Percentiles rank a stretch among this genome's conserved stretches.
Conservation (phyloP, 2,113 vertebrate species). For the Ovibos moschatus region DNA sequence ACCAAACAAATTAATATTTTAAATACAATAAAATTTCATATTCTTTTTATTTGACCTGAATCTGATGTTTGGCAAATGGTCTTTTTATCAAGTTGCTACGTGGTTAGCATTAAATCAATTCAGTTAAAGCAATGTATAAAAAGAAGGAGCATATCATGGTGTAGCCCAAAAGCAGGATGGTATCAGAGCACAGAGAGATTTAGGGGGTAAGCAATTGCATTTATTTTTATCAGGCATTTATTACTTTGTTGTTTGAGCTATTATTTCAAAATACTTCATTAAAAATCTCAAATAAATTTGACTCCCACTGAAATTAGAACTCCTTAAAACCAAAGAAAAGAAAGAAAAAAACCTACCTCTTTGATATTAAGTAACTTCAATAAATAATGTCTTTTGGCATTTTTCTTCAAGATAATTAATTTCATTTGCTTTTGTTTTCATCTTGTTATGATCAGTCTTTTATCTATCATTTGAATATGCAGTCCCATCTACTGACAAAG, state of each 20-base stretch:
- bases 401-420: conserved; percentile 6
- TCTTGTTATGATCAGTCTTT: not conserved
- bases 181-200: not conserved
- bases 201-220: not conserved
- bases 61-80: not conserved
- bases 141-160: not conserved
- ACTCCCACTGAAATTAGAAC: not conserved
- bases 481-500: not conserved
- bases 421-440: conserved; percentile 36
- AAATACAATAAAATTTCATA: not conserved
- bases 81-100: not conserved
- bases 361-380: not conserved
- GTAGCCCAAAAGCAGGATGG: not conserved
- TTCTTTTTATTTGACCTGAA: not conserved
- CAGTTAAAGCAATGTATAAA: not conserved
- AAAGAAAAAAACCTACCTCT: not conserved
- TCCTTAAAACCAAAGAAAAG: not conserved
- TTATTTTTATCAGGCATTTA: not conserved
- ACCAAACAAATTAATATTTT: not conserved
- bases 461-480: not conserved
- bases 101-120: not conserved
- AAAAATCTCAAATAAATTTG: not conserved
- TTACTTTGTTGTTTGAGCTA: not conserved
- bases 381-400: not conserved
- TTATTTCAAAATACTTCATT: not conserved